These are phyloP conservation scores for Hycleus cichorii DNA, from an alignment of 1,140 invertebrate genomes.

Conservation along the genomic window DNA sequence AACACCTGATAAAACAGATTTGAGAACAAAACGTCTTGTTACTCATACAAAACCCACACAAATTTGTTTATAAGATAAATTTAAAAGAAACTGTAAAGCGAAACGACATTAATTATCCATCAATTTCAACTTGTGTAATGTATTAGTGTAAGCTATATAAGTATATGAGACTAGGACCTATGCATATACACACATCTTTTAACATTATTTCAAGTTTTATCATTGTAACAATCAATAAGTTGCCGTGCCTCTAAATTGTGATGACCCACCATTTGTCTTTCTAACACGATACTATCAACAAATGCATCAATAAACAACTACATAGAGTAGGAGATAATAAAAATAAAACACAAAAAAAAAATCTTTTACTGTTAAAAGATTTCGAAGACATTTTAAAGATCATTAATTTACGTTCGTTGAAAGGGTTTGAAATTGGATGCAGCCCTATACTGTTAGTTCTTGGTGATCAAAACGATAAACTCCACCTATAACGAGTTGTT, in stretches of 20 bases:
- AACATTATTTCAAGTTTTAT: conserved; percentile 10
- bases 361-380: too few relatives aligned
- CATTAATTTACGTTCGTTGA: conserved; percentile 26
- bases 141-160: not conserved
- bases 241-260: conserved; percentile 19
- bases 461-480: too few relatives aligned
- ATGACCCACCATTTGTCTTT: conserved; percentile 29
- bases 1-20: conserved; percentile 7
- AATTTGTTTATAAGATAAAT: too few relatives aligned
- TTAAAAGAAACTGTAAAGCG: conserved; percentile 6
- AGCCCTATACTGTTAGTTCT: not conserved
- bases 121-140: conserved; percentile 6
- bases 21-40: conserved; percentile 10
- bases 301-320: not conserved
- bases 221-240: conserved; percentile 24
- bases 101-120: conserved; percentile 16
- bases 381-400: conserved; percentile 18
- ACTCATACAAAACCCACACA: not conserved
- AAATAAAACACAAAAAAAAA: too few relatives aligned
- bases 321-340: too few relatives aligned
- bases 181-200: not conserved
- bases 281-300: conserved; percentile 25
- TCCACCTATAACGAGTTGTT: too few relatives aligned
- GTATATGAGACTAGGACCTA: too few relatives aligned
- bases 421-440: conserved; percentile 19